Evolutionary conservation across 2,797 vertebrate species (phyloP).

Genomic region (Nannoperca obscura): DNA sequence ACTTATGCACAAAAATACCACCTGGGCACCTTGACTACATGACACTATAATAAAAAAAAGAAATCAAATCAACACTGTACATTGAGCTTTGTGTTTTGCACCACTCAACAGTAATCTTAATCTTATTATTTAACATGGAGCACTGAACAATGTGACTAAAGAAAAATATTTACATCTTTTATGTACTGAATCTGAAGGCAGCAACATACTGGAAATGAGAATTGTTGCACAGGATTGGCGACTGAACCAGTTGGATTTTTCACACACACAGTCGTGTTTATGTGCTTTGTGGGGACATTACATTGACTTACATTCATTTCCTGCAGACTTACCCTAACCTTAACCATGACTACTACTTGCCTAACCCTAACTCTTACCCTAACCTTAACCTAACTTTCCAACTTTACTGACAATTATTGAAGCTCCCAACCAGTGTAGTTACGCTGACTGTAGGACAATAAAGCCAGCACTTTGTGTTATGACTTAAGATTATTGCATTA

Average conservation of each 20-base stretch:
- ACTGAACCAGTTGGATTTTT: not conserved
- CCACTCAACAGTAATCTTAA: conserved; percentile 1
- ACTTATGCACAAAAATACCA: not conserved
- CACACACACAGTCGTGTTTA: not conserved
- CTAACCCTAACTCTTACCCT: no score
- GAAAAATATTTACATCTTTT: not conserved
- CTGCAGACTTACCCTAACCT: no score
- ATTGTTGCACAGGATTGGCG: not conserved
- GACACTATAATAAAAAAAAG: no score
- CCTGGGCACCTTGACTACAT: no score
- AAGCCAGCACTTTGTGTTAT: not conserved
- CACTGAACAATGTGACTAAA: conserved; percentile 6
- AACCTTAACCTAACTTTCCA: not conserved
- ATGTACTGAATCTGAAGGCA: not conserved
- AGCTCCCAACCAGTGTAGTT: not conserved
- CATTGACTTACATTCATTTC: no score
- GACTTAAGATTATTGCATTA: not conserved
- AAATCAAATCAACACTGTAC: no score
- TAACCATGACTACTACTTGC: no score
- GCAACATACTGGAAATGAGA: not conserved
- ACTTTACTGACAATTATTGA: not conserved
- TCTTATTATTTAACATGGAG: conserved; percentile 10
- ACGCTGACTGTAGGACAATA: not conserved
- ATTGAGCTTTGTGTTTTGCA: not conserved
- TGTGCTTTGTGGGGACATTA: no score